Percentiles rank a stretch among this genome's conserved stretches.
phyloP scores from a whole-genome alignment of 64 coral and sea anemone species.

The Stylophora pistillata region DNA sequence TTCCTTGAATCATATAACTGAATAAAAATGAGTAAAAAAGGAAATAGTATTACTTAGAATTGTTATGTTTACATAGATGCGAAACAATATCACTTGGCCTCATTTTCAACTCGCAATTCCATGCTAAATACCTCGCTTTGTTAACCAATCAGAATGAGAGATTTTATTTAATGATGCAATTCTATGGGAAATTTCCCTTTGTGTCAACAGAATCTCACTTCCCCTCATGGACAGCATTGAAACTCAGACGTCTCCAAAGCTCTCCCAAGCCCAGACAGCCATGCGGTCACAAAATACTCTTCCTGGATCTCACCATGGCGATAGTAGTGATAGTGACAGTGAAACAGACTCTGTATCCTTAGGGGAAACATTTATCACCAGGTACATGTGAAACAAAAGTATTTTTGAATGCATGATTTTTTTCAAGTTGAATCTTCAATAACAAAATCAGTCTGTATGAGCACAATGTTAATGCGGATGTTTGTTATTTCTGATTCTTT shows the following conservation, averaged over 20 bases:
- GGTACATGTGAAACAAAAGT: neutral
- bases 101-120: too few relatives aligned
- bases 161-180: too few relatives aligned
- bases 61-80: too few relatives aligned
- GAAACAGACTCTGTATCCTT: slow-evolving; percentile 23
- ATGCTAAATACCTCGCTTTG: too few relatives aligned
- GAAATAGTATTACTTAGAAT: too few relatives aligned
- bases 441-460: too few relatives aligned
- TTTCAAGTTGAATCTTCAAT: too few relatives aligned
- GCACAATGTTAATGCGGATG: neutral
- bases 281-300: neutral
- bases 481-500: neutral
- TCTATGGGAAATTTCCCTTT: neutral
- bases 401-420: too few relatives aligned
- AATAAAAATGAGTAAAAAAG: too few relatives aligned
- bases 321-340: slow-evolving; percentile 62
- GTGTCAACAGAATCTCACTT: slow-evolving; percentile 52
- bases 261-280: neutral
- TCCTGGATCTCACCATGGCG: neutral
- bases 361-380: slow-evolving; percentile 65
- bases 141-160: too few relatives aligned
- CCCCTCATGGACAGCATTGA: slow-evolving; percentile 55
- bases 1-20: too few relatives aligned
- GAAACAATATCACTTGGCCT: too few relatives aligned
- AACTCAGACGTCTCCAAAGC: slow-evolving; percentile 1